phyloP scores from a whole-genome alignment of 2,888 invertebrate genomes.

The Poecilobothrus nobilitatus region DNA sequence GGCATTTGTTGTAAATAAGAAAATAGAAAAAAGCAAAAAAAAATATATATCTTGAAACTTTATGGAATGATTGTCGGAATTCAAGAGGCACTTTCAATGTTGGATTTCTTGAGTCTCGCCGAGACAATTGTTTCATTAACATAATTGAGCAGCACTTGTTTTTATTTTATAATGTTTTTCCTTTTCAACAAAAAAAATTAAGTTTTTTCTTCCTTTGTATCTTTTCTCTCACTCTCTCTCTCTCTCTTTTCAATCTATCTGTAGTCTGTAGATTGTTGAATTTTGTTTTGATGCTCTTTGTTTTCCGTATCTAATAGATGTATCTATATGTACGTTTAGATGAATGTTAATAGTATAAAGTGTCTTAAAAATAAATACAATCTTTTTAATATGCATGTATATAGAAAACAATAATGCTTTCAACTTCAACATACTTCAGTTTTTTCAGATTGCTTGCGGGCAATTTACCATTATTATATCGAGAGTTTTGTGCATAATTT shows the following conservation, averaged over 20 bases:
- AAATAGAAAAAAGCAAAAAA: no score
- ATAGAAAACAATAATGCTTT: background rate
- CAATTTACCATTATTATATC: conserved; percentile 3
- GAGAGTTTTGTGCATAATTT: conserved; percentile 6
- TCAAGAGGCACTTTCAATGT: conserved; percentile 6
- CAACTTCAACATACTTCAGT: conserved; percentile 3
- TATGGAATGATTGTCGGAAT: conserved; percentile 4
- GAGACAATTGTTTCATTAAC: conserved; percentile 30
- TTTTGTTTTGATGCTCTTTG: no score
- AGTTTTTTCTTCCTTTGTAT: background rate
- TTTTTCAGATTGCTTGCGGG: background rate
- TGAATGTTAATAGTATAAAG: no score
- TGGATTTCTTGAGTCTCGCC: conserved; percentile 3
- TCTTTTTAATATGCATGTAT: background rate
- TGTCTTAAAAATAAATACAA: no score
- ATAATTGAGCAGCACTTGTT: conserved; percentile 25
- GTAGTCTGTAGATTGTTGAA: no score
- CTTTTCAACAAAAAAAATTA: background rate
- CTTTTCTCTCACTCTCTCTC: background rate
- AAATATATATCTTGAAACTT: background rate
- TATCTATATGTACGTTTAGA: background rate
- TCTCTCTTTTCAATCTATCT: no score
- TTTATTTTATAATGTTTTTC: background rate
- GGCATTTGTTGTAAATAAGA: background rate
- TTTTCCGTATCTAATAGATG: background rate